phyloP scores from a whole-genome alignment of 2,797 vertebrate genomes.

The Muraenolepis orangiensis region DNA sequence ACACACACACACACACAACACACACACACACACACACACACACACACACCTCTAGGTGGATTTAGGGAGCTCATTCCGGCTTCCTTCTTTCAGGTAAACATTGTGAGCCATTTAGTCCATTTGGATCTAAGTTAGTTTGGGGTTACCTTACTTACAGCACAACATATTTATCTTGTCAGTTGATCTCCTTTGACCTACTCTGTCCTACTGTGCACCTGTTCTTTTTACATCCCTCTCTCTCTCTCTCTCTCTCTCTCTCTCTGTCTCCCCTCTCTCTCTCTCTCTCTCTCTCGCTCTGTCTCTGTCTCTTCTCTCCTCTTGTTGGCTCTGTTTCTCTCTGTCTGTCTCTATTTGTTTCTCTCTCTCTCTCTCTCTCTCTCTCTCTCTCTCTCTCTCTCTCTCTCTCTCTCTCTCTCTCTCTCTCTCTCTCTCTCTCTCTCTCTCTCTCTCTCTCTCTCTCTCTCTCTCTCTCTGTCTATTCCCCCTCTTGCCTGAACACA shows the following conservation, averaged over 20 bases:
- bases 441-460: neutral
- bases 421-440: conserved; percentile 1
- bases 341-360: neutral
- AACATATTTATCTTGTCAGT: conserved; percentile 44
- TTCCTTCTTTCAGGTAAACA: too few relatives aligned
- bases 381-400: neutral
- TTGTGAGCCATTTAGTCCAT: too few relatives aligned
- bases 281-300: neutral
- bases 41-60: too few relatives aligned
- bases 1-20: too few relatives aligned
- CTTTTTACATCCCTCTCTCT: neutral
- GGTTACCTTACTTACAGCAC: conserved; percentile 32
- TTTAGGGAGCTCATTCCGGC: too few relatives aligned
- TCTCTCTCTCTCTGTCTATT: neutral
- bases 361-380: conserved; percentile 1
- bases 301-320: neutral
- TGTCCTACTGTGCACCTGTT: conserved; percentile 40
- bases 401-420: neutral
- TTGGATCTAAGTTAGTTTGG: conserved; percentile 26
- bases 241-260: neutral
- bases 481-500: too few relatives aligned
- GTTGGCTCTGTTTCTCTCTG: too few relatives aligned
- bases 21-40: too few relatives aligned
- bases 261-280: neutral
- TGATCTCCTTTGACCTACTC: conserved; percentile 48